Conservation (phyloP, 2,797 vertebrate species). For the Sphenopsis melanotis region DNA sequence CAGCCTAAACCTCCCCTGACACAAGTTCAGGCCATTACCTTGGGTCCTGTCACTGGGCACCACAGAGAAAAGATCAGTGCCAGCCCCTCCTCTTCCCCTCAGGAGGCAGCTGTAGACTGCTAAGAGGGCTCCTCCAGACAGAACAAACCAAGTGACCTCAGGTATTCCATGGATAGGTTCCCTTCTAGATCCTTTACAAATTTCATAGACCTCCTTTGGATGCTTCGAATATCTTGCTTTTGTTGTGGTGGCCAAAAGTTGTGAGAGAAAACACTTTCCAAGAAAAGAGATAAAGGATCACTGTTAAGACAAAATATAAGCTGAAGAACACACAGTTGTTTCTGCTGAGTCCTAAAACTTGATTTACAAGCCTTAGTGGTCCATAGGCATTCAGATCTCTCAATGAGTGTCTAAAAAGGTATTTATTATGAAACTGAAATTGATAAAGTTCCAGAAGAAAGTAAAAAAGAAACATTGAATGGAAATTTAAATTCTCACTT, state of each 20-base stretch:
- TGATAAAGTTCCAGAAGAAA: background rate
- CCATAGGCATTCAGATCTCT: background rate
- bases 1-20: background rate
- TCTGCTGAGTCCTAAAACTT: background rate
- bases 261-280: background rate
- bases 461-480: background rate
- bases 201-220: background rate
- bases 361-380: background rate
- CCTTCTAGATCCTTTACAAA: background rate
- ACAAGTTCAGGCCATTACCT: background rate
- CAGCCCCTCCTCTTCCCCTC: background rate
- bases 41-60: fast-evolving
- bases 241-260: background rate
- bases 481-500: background rate
- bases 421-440: background rate
- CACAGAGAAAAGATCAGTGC: background rate
- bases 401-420: background rate
- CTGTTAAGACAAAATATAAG: background rate
- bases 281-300: background rate
- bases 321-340: background rate
- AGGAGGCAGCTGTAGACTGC: background rate
- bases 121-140: background rate
- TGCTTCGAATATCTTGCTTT: background rate
- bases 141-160: background rate
- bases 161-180: background rate